phyloP scores from a whole-genome alignment of 2,113 vertebrate species.

The Cepphus grylle region DNA sequence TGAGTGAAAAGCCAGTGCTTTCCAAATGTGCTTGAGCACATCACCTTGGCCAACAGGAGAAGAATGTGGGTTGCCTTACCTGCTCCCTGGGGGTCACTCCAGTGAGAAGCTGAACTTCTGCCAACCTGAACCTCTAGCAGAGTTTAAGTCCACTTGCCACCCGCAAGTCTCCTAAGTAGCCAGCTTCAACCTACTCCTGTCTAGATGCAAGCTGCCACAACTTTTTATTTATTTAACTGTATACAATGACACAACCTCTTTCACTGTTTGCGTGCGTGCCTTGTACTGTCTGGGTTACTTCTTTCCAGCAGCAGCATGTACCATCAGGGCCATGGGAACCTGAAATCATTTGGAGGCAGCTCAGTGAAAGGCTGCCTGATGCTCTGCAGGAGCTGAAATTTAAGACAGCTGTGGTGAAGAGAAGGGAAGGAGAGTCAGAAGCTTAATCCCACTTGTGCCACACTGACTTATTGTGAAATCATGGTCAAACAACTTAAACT shows the following conservation, averaged over 20 bases:
- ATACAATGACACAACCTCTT: background rate
- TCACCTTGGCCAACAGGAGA: background rate
- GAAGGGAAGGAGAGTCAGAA: background rate
- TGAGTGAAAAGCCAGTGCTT: background rate
- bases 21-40: background rate
- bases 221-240: background rate
- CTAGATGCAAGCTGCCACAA: background rate
- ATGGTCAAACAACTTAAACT: background rate
- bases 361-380: background rate
- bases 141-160: background rate
- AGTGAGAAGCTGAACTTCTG: background rate
- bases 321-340: background rate
- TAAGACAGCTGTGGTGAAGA: background rate
- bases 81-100: background rate
- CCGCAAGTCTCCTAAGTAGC: background rate
- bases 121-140: background rate
- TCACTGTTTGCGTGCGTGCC: fast-evolving
- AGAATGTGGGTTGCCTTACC: fast-evolving
- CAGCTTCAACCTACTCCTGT: background rate
- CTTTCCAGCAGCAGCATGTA: background rate
- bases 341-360: background rate
- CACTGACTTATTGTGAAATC: background rate
- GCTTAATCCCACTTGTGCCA: background rate
- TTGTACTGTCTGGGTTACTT: background rate
- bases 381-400: background rate